Conservation (phyloP, 2,888 invertebrate species). For the Aphodius granarius region DNA sequence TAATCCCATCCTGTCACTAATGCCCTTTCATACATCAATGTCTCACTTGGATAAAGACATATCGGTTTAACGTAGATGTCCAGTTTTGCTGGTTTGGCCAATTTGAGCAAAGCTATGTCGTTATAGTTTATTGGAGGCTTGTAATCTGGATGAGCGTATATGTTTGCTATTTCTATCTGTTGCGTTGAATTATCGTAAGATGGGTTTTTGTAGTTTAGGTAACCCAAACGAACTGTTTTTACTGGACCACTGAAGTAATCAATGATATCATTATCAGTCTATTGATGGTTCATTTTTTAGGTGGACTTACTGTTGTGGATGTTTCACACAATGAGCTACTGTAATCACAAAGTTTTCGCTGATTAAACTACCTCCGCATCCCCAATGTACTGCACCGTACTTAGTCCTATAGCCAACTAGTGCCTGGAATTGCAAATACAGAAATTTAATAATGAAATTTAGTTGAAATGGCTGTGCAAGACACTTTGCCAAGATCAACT, state of each 20-base stretch:
- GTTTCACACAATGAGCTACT: conserved; percentile 62
- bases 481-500: too few relatives aligned
- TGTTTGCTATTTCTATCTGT: conserved; percentile 43
- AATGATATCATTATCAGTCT: background rate
- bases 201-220: conserved; percentile 47
- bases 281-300: too few relatives aligned
- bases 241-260: conserved; percentile 3
- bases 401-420: conserved; percentile 40
- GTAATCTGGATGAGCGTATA: conserved; percentile 52
- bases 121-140: conserved; percentile 51
- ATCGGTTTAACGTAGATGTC: conserved; percentile 51
- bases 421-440: conserved; percentile 36
- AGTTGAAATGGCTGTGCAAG: background rate
- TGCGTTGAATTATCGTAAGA: conserved; percentile 39
- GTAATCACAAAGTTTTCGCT: conserved; percentile 63
- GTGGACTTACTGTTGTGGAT: conserved; percentile 18
- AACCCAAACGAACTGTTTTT: conserved; percentile 49
- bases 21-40: conserved; percentile 35
- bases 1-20: conserved; percentile 56
- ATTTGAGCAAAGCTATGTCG: conserved; percentile 56
- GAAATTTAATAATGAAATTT: background rate
- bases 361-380: conserved; percentile 66
- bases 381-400: conserved; percentile 50
- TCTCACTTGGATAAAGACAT: conserved; percentile 46
- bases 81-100: conserved; percentile 49